Base-by-base conservation (phyloP, 2,113 vertebrate species). In the Pachyramphus minor region DNA sequence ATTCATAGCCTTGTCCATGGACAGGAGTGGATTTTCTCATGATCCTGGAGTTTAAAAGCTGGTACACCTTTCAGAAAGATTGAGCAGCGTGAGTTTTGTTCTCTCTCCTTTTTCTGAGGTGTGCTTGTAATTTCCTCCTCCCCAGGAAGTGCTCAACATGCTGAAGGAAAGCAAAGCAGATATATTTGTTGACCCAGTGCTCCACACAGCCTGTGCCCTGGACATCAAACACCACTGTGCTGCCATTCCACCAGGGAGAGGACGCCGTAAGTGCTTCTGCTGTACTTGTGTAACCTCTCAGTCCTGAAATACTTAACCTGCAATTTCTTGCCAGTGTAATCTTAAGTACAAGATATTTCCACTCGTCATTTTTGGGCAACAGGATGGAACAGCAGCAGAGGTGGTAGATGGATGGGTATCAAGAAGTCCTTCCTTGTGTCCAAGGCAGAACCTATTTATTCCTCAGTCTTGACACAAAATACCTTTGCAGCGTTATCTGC, bases 151-250 rank as follows among this genome's bases (percentile, higher is more conserved):
- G 87, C 96, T 99, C 69, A 99, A 99, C 97, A 99, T 99, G 98
- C 95, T 99, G 96, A 99, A 99, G 94, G 99, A 99, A 93, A 99
- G 99, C 88, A 99, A 99, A 94, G 99, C 99, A 2, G 99, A 99
- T 95, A 99, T 99, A 91, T 99, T 99, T 35, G 99, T 99, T 37
- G 99, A 99, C 92, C 99, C 99, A 0, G 99, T 99, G 75, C 99
- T 99, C 39, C 99, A 99, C 94, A 99, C 99, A 1, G 99, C 99
- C 47, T 99, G 99, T 81, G 99, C 99, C 41, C 98, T 99, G 20
- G 99, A 99, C 97, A 99, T 99, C 93, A 99, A 99, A 82, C 99
- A 99, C 95, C 99, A 99, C 93, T 99, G 99, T 93, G 99, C 99
- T 14, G 99, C 99, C 79, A 99, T 99, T 82, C 99, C 98, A 2